Percentiles rank a stretch among this genome's conserved stretches.
phyloP scores from a whole-genome alignment of 2,797 vertebrate species.

The Anguilla obscura region DNA sequence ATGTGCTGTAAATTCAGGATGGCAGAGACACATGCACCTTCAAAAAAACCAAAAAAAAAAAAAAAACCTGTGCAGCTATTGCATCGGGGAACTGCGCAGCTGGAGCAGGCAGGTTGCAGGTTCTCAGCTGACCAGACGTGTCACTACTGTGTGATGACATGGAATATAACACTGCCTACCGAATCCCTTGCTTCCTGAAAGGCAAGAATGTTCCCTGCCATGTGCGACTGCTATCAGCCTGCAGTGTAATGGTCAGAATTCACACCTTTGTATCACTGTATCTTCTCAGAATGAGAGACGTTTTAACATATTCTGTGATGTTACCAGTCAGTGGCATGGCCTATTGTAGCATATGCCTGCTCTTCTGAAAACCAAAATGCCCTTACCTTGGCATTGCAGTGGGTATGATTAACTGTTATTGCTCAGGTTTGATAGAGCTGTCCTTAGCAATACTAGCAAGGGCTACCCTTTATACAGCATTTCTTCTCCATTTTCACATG shows the following conservation, averaged over 20 bases:
- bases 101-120: neutral
- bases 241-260: neutral
- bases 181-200: neutral
- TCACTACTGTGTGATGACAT: neutral
- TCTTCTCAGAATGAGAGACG: neutral
- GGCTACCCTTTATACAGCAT: too few species aligned
- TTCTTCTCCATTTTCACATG: too few species aligned
- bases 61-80: too few species aligned
- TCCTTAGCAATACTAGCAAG: too few species aligned
- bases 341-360: neutral
- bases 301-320: neutral
- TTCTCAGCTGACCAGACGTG: neutral
- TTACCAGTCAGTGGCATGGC: neutral
- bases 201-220: neutral
- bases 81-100: neutral
- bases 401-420: too few species aligned
- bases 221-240: neutral
- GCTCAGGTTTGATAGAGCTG: too few species aligned
- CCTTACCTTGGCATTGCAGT: too few species aligned
- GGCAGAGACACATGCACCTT: too few species aligned
- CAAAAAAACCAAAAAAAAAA: too few species aligned
- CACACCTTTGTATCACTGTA: neutral
- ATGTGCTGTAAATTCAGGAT: too few species aligned
- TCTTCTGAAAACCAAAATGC: neutral
- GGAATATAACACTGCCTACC: neutral